phyloP scores from a whole-genome alignment of 1,140 invertebrate genomes.

The Caenorhabditis tropicalis region DNA sequence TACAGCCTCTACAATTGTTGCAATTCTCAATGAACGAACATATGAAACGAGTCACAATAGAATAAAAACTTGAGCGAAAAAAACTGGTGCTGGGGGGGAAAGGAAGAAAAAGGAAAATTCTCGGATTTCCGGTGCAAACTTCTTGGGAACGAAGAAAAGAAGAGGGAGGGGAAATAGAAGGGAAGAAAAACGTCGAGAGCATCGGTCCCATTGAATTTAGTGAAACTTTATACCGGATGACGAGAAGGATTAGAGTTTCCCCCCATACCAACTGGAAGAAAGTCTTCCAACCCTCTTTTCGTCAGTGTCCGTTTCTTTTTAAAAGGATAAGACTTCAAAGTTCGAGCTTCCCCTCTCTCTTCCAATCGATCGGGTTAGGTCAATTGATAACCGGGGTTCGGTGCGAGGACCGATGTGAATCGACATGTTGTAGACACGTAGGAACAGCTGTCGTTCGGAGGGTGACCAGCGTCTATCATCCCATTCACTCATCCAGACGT shows the following conservation, averaged over 20 bases:
- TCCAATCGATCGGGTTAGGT: neutral
- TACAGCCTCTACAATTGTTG: constrained; percentile 31
- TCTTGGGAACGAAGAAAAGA: constrained; percentile 20
- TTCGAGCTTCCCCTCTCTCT: neutral
- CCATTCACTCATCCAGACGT: constrained; percentile 1
- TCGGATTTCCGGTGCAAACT: constrained; percentile 45
- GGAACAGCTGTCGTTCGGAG: constrained; percentile 18
- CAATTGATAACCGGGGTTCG: neutral
- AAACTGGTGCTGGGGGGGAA: too few relatives aligned
- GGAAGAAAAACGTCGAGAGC: neutral
- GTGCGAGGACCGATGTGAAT: neutral
- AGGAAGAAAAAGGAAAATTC: constrained; percentile 44
- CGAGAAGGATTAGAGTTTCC: constrained; percentile 33
- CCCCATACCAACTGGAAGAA: neutral
- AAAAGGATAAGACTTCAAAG: neutral
- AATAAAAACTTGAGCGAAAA: constrained; percentile 13
- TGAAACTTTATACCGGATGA: constrained; percentile 37
- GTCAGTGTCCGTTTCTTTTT: neutral
- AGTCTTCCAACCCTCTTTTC: neutral
- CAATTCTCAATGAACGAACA: constrained; percentile 28
- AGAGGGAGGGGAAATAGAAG: neutral
- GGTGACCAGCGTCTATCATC: constrained; percentile 34
- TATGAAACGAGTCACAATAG: constrained; percentile 20
- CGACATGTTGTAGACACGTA: constrained; percentile 17
- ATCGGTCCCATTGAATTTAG: constrained; percentile 28